Conservation (phyloP, 2,888 invertebrate genomes). For the Cheilosia impressa region DNA sequence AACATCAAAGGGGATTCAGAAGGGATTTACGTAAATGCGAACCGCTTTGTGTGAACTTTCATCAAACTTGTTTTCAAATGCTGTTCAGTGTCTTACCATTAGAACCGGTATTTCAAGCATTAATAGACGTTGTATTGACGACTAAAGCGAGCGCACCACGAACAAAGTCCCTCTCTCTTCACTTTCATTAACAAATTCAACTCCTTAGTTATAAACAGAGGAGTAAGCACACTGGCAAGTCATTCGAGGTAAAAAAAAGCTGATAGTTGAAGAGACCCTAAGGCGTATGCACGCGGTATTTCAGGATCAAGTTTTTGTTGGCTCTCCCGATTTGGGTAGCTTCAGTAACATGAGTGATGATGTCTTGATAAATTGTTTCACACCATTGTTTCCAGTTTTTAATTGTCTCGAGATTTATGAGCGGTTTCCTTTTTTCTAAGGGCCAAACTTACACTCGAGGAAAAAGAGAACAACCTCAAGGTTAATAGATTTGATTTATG, state of each 20-base stretch:
- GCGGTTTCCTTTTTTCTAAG: neutral
- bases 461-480: constrained; percentile 12
- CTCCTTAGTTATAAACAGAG: neutral
- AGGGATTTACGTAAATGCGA: constrained; percentile 1
- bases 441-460: neutral
- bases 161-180: neutral
- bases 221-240: constrained; percentile 1
- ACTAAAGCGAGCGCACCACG: too few relatives aligned
- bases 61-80: constrained; percentile 46
- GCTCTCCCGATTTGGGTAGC: neutral
- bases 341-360: constrained; percentile 55
- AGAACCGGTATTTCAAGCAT: constrained; percentile 28
- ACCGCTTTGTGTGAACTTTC: constrained; percentile 29
- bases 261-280: constrained; percentile 3
- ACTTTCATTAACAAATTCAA: neutral
- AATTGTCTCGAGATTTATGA: constrained; percentile 31
- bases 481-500: constrained; percentile 31
- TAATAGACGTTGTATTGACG: too few relatives aligned
- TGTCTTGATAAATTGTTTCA: constrained; percentile 60
- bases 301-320: constrained; percentile 14
- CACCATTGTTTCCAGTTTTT: constrained; percentile 9
- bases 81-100: constrained; percentile 1
- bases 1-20: constrained; percentile 3
- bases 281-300: constrained; percentile 24
- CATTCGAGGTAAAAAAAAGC: neutral